A percentile compares a stretch with the other conserved stretches of the same genome.
Evolutionary conservation across 2,113 vertebrate species (phyloP).

Genomic region (Campylomormyrus numenius): DNA sequence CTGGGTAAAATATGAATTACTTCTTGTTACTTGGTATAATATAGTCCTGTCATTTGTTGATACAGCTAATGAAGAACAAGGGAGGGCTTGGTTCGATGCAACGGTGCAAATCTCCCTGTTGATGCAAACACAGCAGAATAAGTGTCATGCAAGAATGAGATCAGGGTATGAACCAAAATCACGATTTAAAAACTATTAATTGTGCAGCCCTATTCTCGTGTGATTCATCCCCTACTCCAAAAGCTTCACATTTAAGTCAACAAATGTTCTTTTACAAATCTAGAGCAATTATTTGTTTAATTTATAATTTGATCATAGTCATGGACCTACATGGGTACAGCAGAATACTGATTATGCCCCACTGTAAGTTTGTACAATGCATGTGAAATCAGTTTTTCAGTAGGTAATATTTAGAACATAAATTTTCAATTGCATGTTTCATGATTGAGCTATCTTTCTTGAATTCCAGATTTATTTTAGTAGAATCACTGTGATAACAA

Average conservation of each 20-base stretch:
- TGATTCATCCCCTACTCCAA: background rate
- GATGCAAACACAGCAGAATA: background rate
- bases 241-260: background rate
- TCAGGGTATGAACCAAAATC: background rate
- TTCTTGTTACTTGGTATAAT: background rate
- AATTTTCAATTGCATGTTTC: background rate
- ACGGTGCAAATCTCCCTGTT: background rate
- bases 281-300: background rate
- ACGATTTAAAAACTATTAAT: background rate
- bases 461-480: background rate
- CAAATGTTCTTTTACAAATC: background rate
- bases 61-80: background rate
- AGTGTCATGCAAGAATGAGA: background rate
- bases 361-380: background rate
- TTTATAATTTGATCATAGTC: background rate
- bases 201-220: background rate
- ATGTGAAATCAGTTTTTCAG: background rate
- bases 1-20: background rate
- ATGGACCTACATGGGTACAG: background rate
- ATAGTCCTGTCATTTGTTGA: background rate
- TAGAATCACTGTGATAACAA: background rate
- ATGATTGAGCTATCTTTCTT: background rate
- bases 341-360: background rate
- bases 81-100: background rate
- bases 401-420: background rate